These are phyloP conservation scores for Alectoris magna DNA, from an alignment of 2,797 vertebrate genomes.

Conservation along the genomic window DNA sequence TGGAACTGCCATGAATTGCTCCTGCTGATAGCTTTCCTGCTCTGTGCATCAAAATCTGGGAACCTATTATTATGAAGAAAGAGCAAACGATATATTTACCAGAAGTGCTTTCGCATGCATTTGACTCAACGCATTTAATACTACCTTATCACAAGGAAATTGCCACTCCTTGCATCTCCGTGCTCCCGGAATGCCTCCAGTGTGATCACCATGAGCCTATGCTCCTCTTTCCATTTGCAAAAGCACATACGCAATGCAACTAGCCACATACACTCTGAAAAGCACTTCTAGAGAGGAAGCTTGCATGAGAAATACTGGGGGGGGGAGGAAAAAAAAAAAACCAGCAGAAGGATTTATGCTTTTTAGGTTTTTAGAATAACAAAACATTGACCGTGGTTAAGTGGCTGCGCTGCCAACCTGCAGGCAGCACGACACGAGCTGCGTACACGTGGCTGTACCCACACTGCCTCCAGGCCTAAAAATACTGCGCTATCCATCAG, in stretches of 20 bases:
- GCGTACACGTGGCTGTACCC: background rate
- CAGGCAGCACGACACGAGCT: background rate
- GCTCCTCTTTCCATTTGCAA: background rate
- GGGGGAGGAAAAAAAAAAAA: too few relatives aligned
- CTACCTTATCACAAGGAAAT: background rate
- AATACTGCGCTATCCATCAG: background rate
- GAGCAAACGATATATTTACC: background rate
- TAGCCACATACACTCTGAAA: too few relatives aligned
- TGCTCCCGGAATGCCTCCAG: background rate
- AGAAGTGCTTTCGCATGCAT: background rate
- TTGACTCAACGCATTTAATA: background rate
- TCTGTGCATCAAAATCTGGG: background rate
- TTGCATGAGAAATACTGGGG: background rate
- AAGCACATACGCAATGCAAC: background rate
- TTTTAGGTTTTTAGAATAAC: background rate
- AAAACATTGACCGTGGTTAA: background rate
- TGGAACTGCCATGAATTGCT: background rate
- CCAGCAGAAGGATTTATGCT: background rate
- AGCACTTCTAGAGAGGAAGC: background rate
- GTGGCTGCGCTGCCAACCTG: background rate
- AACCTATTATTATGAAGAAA: background rate
- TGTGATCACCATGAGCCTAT: too few relatives aligned
- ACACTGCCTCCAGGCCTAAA: background rate
- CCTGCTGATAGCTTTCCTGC: background rate
- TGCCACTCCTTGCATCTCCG: background rate